A percentile compares a stretch with the other conserved stretches of the same genome.
phyloP scores from a whole-genome alignment of 2,888 invertebrate species.

The Pollenia angustigena region DNA sequence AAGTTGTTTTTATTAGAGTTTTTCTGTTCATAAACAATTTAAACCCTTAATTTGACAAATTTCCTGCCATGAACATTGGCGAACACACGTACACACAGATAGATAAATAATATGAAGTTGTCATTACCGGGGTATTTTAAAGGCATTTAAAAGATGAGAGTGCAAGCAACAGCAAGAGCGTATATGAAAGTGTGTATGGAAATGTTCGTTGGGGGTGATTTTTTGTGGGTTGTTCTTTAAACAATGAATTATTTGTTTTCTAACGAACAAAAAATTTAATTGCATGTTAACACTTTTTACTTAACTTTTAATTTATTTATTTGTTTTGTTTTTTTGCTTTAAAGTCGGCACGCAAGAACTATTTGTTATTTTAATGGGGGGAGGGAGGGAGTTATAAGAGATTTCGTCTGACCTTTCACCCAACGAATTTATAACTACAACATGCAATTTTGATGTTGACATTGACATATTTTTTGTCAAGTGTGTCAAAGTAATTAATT shows the following conservation, averaged over 20 bases:
- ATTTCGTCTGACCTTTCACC: constrained; percentile 54
- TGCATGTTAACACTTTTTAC: constrained; percentile 73
- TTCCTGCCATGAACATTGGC: not conserved
- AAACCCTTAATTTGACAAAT: constrained; percentile 48
- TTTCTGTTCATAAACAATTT: constrained; percentile 1
- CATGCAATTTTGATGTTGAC: constrained; percentile 58
- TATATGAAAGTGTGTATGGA: not conserved
- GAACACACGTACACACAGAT: not conserved
- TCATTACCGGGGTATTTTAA: not conserved
- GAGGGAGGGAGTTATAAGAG: not conserved
- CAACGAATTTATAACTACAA: constrained; percentile 12
- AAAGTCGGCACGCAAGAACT: constrained; percentile 61
- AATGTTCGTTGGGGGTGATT: constrained; percentile 17
- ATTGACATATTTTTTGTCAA: constrained; percentile 69
- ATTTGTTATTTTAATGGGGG: constrained; percentile 37
- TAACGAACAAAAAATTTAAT: constrained; percentile 61
- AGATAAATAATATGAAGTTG: not conserved
- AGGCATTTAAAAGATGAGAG: not conserved
- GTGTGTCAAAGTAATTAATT: constrained; percentile 42
- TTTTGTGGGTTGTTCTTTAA: constrained; percentile 48
- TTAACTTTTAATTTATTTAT: constrained; percentile 29
- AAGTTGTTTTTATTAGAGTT: not conserved
- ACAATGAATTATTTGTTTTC: constrained; percentile 37
- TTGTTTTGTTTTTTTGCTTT: constrained; percentile 20
- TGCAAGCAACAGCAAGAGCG: not conserved